These are phyloP conservation scores for Fukomys damarensis DNA, from an alignment of 2,113 vertebrate species.

Conservation along the genomic window DNA sequence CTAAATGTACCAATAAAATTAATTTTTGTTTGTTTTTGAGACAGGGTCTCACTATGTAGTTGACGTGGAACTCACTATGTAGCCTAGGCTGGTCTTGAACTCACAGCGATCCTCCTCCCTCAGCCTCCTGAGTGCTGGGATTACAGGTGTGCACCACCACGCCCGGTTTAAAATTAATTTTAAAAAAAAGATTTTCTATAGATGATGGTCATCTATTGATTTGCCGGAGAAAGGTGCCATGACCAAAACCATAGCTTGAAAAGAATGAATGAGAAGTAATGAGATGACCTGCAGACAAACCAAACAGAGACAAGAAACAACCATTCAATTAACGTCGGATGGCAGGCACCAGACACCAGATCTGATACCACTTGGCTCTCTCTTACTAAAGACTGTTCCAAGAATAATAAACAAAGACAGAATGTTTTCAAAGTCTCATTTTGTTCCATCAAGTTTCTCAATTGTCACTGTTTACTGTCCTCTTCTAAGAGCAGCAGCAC, in stretches of 20 bases:
- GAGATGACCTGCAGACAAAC: constrained; percentile 4
- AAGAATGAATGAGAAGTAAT: background rate
- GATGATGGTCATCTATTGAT: background rate
- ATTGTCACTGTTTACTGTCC: constrained; percentile 21
- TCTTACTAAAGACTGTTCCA: background rate
- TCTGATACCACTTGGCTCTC: background rate
- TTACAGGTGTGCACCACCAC: no score
- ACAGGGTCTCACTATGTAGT: no score
- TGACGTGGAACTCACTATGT: no score
- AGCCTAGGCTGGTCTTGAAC: no score
- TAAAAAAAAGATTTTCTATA: background rate
- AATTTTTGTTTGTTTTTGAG: no score
- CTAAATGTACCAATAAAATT: no score
- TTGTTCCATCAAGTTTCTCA: constrained; percentile 38
- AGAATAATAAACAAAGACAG: background rate
- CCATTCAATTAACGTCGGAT: background rate
- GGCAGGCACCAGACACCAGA: background rate
- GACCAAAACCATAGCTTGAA: background rate
- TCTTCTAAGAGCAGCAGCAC: background rate
- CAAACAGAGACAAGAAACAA: constrained; percentile 54
- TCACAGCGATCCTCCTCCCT: no score
- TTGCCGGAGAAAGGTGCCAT: background rate
- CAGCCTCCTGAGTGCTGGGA: no score
- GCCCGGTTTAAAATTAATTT: no score
- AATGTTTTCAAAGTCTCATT: constrained; percentile 34